Evolutionary conservation across 2,797 vertebrate genomes (phyloP).

Genomic region (Gymnoscopelus braueri): DNA sequence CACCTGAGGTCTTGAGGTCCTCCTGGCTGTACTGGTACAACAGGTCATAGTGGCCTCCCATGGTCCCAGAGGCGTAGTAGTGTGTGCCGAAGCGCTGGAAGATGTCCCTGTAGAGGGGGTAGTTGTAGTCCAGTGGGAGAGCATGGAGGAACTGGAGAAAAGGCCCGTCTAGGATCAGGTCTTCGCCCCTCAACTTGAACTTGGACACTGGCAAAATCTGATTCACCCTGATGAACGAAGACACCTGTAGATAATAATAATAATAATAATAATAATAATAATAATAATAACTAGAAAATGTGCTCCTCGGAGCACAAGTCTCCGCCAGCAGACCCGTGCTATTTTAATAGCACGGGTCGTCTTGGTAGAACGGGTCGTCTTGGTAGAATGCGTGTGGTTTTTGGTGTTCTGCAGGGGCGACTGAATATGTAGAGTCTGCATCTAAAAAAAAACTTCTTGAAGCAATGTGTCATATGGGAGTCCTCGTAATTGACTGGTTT

Average conservation of each 20-base stretch:
- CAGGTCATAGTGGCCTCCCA: slow-evolving; percentile 93
- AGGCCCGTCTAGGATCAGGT: slow-evolving; percentile 84
- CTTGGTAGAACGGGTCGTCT: no score
- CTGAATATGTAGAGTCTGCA: no score
- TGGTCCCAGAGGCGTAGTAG: slow-evolving; percentile 88
- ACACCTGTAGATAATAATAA: slow-evolving; percentile 72
- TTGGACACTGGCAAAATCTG: slow-evolving; percentile 88
- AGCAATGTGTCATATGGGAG: no score
- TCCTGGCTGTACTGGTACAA: slow-evolving; percentile 91
- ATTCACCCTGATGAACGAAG: slow-evolving; percentile 89
- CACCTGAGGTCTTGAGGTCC: slow-evolving; percentile 87
- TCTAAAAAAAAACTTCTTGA: no score
- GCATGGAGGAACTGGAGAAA: slow-evolving; percentile 88
- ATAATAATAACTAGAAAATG: neutral
- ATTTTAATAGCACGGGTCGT: no score
- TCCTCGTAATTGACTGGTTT: no score
- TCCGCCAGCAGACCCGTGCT: no score
- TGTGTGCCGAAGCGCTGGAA: slow-evolving; percentile 94
- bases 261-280: neutral
- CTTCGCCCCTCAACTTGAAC: slow-evolving; percentile 81
- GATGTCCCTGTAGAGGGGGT: slow-evolving; percentile 89
- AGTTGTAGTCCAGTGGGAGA: slow-evolving; percentile 93
- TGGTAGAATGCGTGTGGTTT: no score
- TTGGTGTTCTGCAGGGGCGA: no score
- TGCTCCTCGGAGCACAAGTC: no score